A percentile compares a stretch with the other conserved stretches of the same genome.
Conservation (phyloP, 1,140 invertebrate genomes). For the Lineus longissimus region DNA sequence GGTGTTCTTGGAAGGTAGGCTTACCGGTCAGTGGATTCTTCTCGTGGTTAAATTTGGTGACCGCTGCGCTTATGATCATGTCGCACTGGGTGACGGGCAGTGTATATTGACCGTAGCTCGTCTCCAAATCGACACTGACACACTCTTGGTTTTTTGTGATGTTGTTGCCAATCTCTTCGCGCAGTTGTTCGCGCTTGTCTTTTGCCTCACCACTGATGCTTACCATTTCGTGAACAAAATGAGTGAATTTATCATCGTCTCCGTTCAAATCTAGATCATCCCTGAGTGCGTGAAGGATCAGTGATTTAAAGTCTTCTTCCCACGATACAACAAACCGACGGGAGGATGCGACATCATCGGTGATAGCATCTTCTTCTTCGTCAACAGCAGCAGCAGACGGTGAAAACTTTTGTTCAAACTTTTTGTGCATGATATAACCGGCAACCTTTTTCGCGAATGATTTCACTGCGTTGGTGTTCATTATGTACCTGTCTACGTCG, state of each 20-base stretch:
- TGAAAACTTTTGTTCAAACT: neutral
- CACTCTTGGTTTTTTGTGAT: neutral
- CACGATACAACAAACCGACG: neutral
- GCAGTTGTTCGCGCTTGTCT: neutral
- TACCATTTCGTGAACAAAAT: neutral
- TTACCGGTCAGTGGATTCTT: neutral
- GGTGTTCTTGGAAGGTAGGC: neutral
- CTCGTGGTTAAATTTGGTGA: constrained; percentile 3
- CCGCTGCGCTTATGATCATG: neutral
- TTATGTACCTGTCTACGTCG: too few species aligned
- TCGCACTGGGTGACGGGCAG: neutral
- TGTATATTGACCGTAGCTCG: neutral
- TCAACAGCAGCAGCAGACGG: neutral
- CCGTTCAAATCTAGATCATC: neutral
- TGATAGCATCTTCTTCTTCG: neutral
- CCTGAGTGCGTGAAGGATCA: neutral
- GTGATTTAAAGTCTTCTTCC: neutral
- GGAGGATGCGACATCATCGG: neutral
- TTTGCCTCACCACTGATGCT: neutral
- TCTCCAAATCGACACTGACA: neutral
- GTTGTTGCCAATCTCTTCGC: neutral
- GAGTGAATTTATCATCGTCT: neutral
- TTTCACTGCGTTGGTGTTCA: neutral
- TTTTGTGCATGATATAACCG: neutral
- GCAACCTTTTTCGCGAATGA: neutral